A percentile compares a stretch with the other conserved stretches of the same genome.
Evolutionary conservation across 2,797 vertebrate genomes (phyloP).

Genomic region (Typhlichthys eigenmanni): DNA sequence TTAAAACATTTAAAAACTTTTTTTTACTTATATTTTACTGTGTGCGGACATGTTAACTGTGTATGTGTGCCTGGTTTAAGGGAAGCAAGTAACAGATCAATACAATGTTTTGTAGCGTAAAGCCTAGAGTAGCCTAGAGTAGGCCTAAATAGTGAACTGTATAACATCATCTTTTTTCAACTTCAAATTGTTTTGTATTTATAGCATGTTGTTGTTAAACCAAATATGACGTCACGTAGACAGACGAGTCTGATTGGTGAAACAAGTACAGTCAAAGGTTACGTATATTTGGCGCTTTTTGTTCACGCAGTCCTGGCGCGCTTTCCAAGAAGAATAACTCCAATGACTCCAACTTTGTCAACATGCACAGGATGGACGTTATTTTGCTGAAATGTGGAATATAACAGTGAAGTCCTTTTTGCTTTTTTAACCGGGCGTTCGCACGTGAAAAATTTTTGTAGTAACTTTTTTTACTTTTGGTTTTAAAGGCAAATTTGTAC

Average conservation of each 20-base stretch:
- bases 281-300: constrained; percentile 80
- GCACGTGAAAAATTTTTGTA: constrained; percentile 10
- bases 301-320: constrained; percentile 58
- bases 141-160: no score
- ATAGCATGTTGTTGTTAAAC: constrained; percentile 58
- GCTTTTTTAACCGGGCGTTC: background rate
- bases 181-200: background rate
- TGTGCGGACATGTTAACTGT: no score
- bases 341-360: constrained; percentile 11
- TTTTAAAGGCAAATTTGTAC: background rate
- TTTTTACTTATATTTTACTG: no score
- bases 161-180: no score
- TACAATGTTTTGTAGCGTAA: no score
- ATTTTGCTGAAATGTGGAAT: background rate
- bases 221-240: constrained; percentile 23
- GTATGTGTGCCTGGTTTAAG: no score
- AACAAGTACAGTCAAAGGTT: constrained; percentile 51
- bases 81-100: no score
- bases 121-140: no score
- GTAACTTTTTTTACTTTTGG: background rate
- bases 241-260: constrained; percentile 66
- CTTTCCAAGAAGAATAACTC: constrained; percentile 59
- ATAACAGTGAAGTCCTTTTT: background rate
- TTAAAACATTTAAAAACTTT: no score
- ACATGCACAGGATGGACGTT: constrained; percentile 8